Base-by-base conservation (phyloP, 2,888 invertebrate genomes). In the Dynastes hyllus region DNA sequence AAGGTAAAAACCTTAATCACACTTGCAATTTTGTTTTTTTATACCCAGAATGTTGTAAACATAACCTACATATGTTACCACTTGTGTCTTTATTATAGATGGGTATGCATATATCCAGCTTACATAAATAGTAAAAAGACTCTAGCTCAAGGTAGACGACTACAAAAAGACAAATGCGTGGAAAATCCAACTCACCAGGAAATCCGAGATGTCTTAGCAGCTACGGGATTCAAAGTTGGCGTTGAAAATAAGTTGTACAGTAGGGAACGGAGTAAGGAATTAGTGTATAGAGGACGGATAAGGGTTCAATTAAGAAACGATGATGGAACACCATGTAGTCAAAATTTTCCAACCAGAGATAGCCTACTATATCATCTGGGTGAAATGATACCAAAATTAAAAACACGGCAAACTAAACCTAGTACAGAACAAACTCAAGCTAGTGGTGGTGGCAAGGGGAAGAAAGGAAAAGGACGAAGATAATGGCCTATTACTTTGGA, bases 81-180 rank as follows among this genome's bases (percentile, higher is more conserved):
- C 5, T 61, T 58, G 6, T 2, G 65, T 83, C 82, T 84, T 88
- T 32, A 32, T 5, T 88, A 80, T 90, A 95, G 96, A 87, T 99
- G 99, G 99, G 92, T 98, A 78, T 98, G 98, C 87, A 94, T 99
- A 81, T 99, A 99, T 89, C 99, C 99, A 78, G 95, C 97, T 0
- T 99, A 99, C 85, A 91, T 99, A 71, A 99, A 99, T 87, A 96
- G 94, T 85, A 98, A 97, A 87, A 98, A 96, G 88, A 95, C 97
- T 0, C 88, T 95, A 16, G 96, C 96, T 1, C 95, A 98, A 88
- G 99, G 99, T 4, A 92, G 99, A 50, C 93, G 94, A 83, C 90
- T 99, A 29, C 90, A 95, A 0, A 97, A 97, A 89, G 92, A 93
- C 1, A 93, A 93, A 87, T 97, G 97, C 87, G 95, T 99, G 0